Percentiles rank a stretch among this genome's conserved stretches.
Evolutionary conservation across 2,113 vertebrate genomes (phyloP).

Genomic region (Rhizomys pruinosus): DNA sequence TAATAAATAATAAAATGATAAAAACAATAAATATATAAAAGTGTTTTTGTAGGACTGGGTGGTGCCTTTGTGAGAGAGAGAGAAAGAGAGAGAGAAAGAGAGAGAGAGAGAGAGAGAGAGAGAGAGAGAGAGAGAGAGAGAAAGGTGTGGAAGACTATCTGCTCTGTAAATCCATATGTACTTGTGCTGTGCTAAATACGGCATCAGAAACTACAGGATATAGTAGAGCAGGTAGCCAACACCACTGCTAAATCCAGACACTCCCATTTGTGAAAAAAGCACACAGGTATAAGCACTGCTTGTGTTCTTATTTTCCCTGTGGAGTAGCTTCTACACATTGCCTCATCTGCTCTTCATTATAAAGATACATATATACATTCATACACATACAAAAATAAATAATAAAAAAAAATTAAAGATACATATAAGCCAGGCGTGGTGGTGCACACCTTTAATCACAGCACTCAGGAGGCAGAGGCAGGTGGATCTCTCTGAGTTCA

Average conservation of each 20-base stretch:
- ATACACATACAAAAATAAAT: no score
- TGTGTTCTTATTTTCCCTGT: slow-evolving; percentile 29
- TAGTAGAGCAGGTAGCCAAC: slow-evolving; percentile 54
- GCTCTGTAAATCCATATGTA: not conserved
- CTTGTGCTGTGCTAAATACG: not conserved
- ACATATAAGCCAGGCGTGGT: not conserved
- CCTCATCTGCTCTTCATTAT: slow-evolving; percentile 31
- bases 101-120: not conserved
- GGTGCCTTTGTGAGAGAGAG: not conserved
- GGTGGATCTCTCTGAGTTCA: no score
- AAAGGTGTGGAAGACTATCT: not conserved
- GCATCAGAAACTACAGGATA: not conserved
- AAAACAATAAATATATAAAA: slow-evolving; percentile 24
- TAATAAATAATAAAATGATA: not conserved
- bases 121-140: not conserved
- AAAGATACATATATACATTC: slow-evolving; percentile 17
- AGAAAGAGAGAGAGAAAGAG: not conserved
- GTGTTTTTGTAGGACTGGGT: not conserved
- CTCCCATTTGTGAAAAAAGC: slow-evolving; percentile 19
- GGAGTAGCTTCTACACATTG: slow-evolving; percentile 67
- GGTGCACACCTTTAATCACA: not conserved
- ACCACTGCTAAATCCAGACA: not conserved
- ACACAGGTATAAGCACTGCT: slow-evolving; percentile 2
- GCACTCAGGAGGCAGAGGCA: not conserved
- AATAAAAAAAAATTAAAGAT: no score